A percentile compares a stretch with the other conserved stretches of the same genome.
Conservation (phyloP, 2,797 vertebrate species). For the Capromys pilorides region DNA sequence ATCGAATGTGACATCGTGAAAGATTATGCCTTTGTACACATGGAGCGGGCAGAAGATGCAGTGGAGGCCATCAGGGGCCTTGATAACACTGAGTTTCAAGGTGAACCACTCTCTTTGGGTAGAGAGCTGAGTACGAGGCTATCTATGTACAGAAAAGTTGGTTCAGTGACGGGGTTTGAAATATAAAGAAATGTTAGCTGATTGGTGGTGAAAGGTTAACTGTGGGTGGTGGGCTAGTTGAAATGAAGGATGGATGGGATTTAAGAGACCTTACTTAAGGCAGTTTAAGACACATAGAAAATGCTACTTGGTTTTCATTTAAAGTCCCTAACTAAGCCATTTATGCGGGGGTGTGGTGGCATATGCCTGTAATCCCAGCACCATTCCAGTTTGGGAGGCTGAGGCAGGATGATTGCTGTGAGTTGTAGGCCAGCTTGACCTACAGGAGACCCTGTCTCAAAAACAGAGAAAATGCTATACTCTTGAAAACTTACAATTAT, state of each 20-base stretch:
- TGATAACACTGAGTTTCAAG: slow-evolving; percentile 96
- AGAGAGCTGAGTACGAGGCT: slow-evolving; percentile 44
- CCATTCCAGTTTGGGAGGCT: background rate
- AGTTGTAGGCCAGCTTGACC: background rate
- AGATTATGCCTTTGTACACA: slow-evolving; percentile 98
- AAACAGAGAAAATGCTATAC: background rate
- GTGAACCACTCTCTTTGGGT: slow-evolving; percentile 86
- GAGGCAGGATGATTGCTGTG: background rate
- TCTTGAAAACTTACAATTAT: slow-evolving; percentile 38
- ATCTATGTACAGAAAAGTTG: slow-evolving; percentile 48
- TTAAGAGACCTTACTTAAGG: slow-evolving; percentile 13
- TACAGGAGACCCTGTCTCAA: background rate
- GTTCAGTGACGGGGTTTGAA: slow-evolving; percentile 29
- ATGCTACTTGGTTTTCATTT: slow-evolving; percentile 27
- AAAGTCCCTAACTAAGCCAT: background rate
- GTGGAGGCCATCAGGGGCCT: slow-evolving; percentile 95
- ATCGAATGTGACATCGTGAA: slow-evolving; percentile 98
- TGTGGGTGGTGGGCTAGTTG: background rate
- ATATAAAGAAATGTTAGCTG: slow-evolving; percentile 4
- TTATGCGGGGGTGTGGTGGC: background rate
- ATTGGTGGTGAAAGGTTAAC: background rate
- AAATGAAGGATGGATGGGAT: slow-evolving; percentile 19
- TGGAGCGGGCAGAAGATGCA: slow-evolving; percentile 96
- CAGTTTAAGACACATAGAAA: background rate
- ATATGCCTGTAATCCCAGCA: background rate